Percentiles rank a stretch among this genome's conserved stretches.
Conservation (phyloP, 2,888 invertebrate species). For the Drosophila barbarae region DNA sequence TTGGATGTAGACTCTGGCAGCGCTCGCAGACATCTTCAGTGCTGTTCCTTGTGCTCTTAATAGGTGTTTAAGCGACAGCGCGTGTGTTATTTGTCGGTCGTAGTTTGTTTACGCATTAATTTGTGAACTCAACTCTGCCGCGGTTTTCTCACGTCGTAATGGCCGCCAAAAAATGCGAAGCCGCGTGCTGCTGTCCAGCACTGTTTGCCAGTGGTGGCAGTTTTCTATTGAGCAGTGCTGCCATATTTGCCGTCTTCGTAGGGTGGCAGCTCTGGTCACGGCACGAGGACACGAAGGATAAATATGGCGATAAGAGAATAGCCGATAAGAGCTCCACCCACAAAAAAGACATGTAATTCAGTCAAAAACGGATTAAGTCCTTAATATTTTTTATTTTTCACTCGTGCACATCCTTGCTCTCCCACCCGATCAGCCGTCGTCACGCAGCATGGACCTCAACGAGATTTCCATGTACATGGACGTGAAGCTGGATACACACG, state of each 20-base stretch:
- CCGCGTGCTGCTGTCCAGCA: slow-evolving; percentile 22
- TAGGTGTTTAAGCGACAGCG: slow-evolving; percentile 14
- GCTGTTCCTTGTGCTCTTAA: slow-evolving; percentile 42
- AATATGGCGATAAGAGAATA: slow-evolving; percentile 29
- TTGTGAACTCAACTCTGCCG: slow-evolving; percentile 8
- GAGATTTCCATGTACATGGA: slow-evolving; percentile 79
- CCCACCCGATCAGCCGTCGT: slow-evolving; percentile 4
- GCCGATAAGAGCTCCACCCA: slow-evolving; percentile 39
- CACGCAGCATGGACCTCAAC: slow-evolving; percentile 76
- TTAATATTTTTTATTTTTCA: slow-evolving; percentile 50
- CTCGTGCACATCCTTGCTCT: slow-evolving; percentile 35
- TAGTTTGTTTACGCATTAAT: slow-evolving; percentile 42
- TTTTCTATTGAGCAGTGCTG: neutral
- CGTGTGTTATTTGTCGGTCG: slow-evolving; percentile 9
- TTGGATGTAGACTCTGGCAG: slow-evolving; percentile 78
- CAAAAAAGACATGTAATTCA: slow-evolving; percentile 54
- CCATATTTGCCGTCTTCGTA: too few relatives aligned
- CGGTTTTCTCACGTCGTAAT: slow-evolving; percentile 37
- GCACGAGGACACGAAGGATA: slow-evolving; percentile 35
- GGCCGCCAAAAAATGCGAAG: slow-evolving; percentile 47
- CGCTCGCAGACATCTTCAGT: slow-evolving; percentile 77
- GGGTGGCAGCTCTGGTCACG: slow-evolving; percentile 22
- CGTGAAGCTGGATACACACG: slow-evolving; percentile 78
- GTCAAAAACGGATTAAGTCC: slow-evolving; percentile 23
- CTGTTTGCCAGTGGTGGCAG: slow-evolving; percentile 12